phyloP scores from a whole-genome alignment of 2,797 vertebrate species.

The Xyrichtys novacula region DNA sequence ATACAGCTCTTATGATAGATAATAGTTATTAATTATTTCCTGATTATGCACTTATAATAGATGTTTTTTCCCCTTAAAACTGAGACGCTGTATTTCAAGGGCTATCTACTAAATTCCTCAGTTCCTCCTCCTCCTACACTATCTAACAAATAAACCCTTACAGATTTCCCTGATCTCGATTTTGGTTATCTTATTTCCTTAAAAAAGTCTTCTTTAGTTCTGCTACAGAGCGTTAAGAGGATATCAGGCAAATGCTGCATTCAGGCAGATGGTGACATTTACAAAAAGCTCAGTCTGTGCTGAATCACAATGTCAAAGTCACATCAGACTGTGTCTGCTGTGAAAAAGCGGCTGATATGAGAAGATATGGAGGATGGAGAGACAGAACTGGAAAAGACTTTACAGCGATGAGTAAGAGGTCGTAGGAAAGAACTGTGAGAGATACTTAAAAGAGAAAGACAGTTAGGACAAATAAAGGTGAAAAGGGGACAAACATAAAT shows the following conservation, averaged over 20 bases:
- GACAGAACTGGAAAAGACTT: constrained; percentile 19
- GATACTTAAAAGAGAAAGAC: constrained; percentile 14
- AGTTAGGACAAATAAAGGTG: constrained; percentile 4
- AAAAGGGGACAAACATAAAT: constrained; percentile 6
- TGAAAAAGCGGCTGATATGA: constrained; percentile 12
- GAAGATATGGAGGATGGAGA: not conserved
- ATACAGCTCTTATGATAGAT: not conserved
- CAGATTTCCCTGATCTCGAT: constrained; percentile 46
- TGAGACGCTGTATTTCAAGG: too few relatives aligned
- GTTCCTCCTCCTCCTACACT: too few relatives aligned
- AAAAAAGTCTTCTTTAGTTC: constrained; percentile 50
- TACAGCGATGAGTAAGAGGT: not conserved
- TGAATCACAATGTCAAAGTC: constrained; percentile 68
- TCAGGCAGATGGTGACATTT: constrained; percentile 72
- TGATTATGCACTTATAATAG: too few relatives aligned
- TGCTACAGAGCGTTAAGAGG: constrained; percentile 22
- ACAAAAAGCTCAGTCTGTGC: constrained; percentile 65
- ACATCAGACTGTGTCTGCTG: constrained; percentile 59
- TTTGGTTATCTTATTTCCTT: constrained; percentile 51
- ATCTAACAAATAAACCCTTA: constrained; percentile 16
- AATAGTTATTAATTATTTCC: constrained; percentile 17
- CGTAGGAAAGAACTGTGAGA: constrained; percentile 2
- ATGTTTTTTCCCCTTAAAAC: too few relatives aligned
- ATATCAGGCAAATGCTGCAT: constrained; percentile 58
- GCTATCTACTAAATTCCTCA: too few relatives aligned